Percentiles rank a stretch among this genome's conserved stretches.
Evolutionary conservation across 2,888 invertebrate genomes (phyloP).

Genomic region (Aspidiotus destructor): DNA sequence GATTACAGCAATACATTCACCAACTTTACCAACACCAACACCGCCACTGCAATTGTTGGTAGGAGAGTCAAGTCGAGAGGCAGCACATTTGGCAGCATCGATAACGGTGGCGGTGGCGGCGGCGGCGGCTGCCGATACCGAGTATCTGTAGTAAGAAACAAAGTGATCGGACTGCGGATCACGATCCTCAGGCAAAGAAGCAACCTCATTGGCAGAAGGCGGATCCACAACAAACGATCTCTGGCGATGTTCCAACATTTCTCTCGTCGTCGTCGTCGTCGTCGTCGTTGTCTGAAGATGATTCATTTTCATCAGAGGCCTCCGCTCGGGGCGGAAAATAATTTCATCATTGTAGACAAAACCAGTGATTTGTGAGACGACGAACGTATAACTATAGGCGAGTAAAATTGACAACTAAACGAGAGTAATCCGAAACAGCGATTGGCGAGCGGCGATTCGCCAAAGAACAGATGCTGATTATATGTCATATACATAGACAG

Average conservation of each 20-base stretch:
- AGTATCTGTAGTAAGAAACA: slow-evolving; percentile 18
- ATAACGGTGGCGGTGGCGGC: not conserved
- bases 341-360: too few relatives aligned
- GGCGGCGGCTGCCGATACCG: too few relatives aligned
- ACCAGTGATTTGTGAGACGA: too few relatives aligned
- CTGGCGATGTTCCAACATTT: slow-evolving; percentile 31
- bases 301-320: slow-evolving; percentile 24
- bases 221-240: slow-evolving; percentile 25
- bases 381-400: too few relatives aligned
- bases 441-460: too few relatives aligned
- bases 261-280: slow-evolving; percentile 6
- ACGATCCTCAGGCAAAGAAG: slow-evolving; percentile 25
- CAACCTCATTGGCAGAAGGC: slow-evolving; percentile 8
- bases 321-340: not conserved
- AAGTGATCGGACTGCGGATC: slow-evolving; percentile 15
- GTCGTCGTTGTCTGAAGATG: slow-evolving; percentile 3
- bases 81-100: not conserved
- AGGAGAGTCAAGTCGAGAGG: slow-evolving; percentile 6
- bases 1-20: too few relatives aligned
- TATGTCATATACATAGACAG: too few relatives aligned
- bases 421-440: too few relatives aligned
- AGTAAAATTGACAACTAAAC: too few relatives aligned
- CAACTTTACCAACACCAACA: not conserved
- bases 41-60: slow-evolving; percentile 3
- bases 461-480: too few relatives aligned